phyloP scores from a whole-genome alignment of 2,113 vertebrate species.

The Podilymbus podiceps region DNA sequence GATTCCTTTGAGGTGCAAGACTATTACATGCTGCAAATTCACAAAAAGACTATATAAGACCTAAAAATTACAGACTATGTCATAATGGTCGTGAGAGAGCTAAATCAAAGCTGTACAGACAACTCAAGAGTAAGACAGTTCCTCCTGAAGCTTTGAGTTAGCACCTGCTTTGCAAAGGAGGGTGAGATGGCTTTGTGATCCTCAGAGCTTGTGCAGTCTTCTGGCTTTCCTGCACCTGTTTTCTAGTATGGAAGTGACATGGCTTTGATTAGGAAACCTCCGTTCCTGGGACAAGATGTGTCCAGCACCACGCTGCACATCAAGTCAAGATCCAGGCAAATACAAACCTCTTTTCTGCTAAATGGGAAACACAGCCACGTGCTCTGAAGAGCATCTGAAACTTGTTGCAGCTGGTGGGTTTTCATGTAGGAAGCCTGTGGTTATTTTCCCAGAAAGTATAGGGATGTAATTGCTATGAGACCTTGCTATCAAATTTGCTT shows the following conservation, averaged over 20 bases:
- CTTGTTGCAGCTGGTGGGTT: not conserved
- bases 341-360: not conserved
- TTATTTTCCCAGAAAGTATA: not conserved
- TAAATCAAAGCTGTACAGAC: not conserved
- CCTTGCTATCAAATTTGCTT: not conserved
- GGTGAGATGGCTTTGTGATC: not conserved
- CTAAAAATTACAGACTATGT: not conserved
- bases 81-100: not conserved
- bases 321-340: not conserved
- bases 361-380: not conserved
- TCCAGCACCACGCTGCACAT: not conserved
- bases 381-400: not conserved
- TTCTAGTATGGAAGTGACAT: not conserved
- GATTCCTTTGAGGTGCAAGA: not conserved
- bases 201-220: not conserved
- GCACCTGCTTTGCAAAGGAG: not conserved
- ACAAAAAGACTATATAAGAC: not conserved
- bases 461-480: not conserved
- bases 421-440: not conserved
- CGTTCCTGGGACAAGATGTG: not conserved
- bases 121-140: not conserved
- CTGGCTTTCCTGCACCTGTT: not conserved
- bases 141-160: not conserved
- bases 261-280: accelerated
- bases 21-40: not conserved